Evolutionary conservation across 2,888 invertebrate genomes (phyloP).

Genomic region (Agrochola macilenta): DNA sequence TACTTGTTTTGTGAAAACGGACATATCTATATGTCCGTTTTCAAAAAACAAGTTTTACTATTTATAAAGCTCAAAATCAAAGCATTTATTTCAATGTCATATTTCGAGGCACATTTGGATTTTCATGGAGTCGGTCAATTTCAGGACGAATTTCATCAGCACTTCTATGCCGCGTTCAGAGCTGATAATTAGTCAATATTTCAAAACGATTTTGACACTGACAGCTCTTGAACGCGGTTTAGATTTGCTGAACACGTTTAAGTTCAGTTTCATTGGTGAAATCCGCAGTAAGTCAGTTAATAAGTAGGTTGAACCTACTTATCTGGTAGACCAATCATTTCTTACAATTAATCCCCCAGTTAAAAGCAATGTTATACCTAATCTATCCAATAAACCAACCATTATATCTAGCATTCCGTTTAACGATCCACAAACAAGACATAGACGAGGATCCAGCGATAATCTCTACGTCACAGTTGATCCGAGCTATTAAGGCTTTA

Average conservation of each 20-base stretch:
- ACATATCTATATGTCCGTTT: background rate
- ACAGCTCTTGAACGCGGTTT: background rate
- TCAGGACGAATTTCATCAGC: too few relatives aligned
- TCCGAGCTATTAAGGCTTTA: slow-evolving; percentile 31
- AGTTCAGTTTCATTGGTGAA: background rate
- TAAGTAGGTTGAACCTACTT: background rate
- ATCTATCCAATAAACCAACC: slow-evolving; percentile 11
- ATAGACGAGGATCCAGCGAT: slow-evolving; percentile 1
- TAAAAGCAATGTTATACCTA: slow-evolving; percentile 1
- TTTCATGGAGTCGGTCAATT: background rate
- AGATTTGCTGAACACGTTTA: background rate
- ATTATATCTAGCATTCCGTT: slow-evolving; percentile 9
- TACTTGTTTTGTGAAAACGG: too few relatives aligned
- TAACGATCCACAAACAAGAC: slow-evolving; percentile 29
- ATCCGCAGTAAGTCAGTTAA: background rate
- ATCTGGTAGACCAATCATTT: background rate
- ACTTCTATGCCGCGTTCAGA: too few relatives aligned
- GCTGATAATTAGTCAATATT: too few relatives aligned
- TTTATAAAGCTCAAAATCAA: background rate
- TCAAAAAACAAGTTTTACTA: background rate
- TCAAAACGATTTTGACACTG: background rate
- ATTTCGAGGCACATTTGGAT: background rate
- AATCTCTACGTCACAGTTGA: slow-evolving; percentile 33
- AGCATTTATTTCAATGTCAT: background rate
- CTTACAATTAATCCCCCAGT: background rate